These are phyloP conservation scores for Mystacornis crossleyi DNA, from an alignment of 2,113 vertebrate species.

Conservation along the genomic window DNA sequence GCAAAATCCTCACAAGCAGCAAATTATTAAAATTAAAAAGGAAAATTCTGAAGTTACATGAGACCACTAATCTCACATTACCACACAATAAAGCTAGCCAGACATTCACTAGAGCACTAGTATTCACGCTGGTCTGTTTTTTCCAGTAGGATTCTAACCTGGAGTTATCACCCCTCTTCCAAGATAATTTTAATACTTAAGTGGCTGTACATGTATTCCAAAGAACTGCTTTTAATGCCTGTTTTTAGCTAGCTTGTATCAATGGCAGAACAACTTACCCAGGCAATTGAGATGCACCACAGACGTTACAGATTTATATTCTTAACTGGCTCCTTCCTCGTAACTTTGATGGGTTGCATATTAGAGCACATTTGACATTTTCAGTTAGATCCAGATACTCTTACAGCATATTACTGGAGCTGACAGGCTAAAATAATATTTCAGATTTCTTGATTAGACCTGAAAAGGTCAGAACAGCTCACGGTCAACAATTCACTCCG, in stretches of 20 bases:
- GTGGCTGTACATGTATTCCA: neutral
- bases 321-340: neutral
- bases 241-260: neutral
- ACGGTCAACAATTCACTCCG: neutral
- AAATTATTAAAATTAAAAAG: neutral
- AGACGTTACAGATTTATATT: conserved; percentile 26
- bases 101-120: neutral
- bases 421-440: conserved; percentile 47
- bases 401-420: neutral
- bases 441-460: conserved; percentile 46
- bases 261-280: neutral
- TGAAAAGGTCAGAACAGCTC: conserved; percentile 50
- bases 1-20: neutral
- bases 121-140: neutral
- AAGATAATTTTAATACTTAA: neutral
- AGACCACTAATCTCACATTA: neutral
- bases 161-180: neutral
- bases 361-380: conserved; percentile 46
- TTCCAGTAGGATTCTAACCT: neutral
- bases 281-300: conserved; percentile 13
- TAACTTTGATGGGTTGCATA: conserved; percentile 54
- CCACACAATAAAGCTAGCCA: neutral
- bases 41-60: neutral
- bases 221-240: neutral
- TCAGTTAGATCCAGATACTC: neutral